Percentiles rank a stretch among this genome's conserved stretches.
Evolutionary conservation across 2,797 vertebrate species (phyloP).

Genomic region (Sphaeramia orbicularis): DNA sequence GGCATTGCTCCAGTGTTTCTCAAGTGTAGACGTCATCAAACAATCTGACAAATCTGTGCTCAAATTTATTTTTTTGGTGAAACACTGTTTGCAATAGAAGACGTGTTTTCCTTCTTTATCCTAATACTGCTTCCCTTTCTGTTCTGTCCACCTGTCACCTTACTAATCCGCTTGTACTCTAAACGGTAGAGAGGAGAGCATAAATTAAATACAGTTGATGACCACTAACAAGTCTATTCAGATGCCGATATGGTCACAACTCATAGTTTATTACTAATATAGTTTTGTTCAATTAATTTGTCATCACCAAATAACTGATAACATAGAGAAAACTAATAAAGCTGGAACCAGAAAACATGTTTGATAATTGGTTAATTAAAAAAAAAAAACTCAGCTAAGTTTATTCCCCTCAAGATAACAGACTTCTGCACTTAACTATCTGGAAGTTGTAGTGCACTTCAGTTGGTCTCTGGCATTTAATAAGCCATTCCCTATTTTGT

Average conservation of each 20-base stretch:
- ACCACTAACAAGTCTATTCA: not conserved
- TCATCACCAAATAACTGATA: too few relatives aligned
- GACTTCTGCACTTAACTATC: not conserved
- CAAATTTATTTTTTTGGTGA: not conserved
- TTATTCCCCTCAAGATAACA: not conserved
- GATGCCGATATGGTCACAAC: not conserved
- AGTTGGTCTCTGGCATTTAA: not conserved
- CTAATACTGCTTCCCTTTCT: constrained; percentile 5
- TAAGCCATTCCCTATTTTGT: not conserved
- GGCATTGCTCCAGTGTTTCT: constrained; percentile 30
- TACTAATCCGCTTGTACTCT: constrained; percentile 2
- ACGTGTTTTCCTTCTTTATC: constrained; percentile 12
- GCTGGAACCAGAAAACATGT: too few relatives aligned
- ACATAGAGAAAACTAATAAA: too few relatives aligned
- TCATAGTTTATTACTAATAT: too few relatives aligned
- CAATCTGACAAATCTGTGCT: not conserved
- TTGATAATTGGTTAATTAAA: too few relatives aligned
- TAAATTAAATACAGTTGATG: not conserved
- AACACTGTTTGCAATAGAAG: constrained; percentile 30
- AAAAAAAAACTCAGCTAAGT: too few relatives aligned
- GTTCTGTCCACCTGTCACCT: constrained; percentile 10
- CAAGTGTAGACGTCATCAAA: not conserved
- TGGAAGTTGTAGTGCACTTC: not conserved
- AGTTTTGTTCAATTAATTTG: too few relatives aligned
- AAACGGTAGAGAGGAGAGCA: not conserved